Percentiles rank a stretch among this genome's conserved stretches.
phyloP scores from a whole-genome alignment of 2,797 vertebrate genomes.

The Pachyuromys duprasi region DNA sequence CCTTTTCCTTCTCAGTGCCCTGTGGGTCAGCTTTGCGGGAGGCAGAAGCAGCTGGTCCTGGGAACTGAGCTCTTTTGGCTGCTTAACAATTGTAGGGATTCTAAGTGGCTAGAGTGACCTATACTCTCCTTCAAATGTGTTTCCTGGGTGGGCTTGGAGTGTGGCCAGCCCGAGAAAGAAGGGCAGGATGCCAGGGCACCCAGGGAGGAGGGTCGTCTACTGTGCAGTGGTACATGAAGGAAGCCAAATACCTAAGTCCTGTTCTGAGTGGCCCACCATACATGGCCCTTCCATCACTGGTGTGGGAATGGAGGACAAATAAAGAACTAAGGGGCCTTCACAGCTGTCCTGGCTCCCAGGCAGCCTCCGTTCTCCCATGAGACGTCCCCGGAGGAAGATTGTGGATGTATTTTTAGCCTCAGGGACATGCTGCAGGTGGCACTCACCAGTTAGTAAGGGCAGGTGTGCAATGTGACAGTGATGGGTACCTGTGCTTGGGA shows the following conservation, averaged over 20 bases:
- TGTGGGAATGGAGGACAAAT: neutral
- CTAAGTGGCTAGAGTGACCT: neutral
- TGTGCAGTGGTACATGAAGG: no score
- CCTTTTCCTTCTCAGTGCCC: neutral
- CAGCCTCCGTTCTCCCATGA: rapidly evolving
- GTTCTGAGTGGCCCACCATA: no score
- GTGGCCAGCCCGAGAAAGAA: neutral
- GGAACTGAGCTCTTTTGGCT: neutral
- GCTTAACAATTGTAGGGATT: neutral
- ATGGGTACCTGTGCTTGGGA: neutral
- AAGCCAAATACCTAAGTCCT: neutral
- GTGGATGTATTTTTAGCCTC: conserved; percentile 46
- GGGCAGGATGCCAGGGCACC: neutral
- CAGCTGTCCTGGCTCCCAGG: neutral
- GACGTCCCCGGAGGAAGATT: neutral
- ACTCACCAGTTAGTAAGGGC: conserved; percentile 16
- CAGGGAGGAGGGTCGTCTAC: neutral
- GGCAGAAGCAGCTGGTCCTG: neutral
- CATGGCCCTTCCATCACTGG: no score
- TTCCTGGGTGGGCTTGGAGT: neutral
- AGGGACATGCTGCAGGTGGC: neutral
- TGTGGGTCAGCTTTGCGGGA: neutral
- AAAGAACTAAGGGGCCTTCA: neutral
- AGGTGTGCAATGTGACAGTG: neutral
- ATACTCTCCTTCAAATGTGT: neutral